Evolutionary conservation across 2,113 vertebrate species (phyloP).

Genomic region (Galemys pyrenaicus): DNA sequence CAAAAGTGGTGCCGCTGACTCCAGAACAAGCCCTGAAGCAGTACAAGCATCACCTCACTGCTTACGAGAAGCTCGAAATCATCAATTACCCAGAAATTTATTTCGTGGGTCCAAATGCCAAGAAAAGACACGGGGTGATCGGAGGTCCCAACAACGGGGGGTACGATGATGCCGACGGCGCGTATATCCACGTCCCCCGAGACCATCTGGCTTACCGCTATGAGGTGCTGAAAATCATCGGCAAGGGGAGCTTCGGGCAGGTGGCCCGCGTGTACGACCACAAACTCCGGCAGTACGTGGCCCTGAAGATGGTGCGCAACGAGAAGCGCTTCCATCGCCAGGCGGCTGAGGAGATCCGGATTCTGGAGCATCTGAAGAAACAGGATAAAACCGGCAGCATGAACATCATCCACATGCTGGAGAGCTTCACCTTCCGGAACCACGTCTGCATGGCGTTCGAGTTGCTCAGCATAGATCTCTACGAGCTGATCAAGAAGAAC

Average conservation of each 20-base stretch:
- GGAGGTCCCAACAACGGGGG: constrained; percentile 95
- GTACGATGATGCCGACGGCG: constrained; percentile 96
- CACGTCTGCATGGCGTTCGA: constrained; percentile 99
- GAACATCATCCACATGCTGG: constrained; percentile 98
- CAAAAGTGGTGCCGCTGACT: constrained; percentile 87
- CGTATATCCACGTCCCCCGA: constrained; percentile 95
- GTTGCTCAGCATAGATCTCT: constrained; percentile 97
- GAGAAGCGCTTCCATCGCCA: constrained; percentile 98
- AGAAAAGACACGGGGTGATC: constrained; percentile 93
- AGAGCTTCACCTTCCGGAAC: constrained; percentile 98
- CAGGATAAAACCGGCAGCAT: constrained; percentile 96
- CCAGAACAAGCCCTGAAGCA: constrained; percentile 95
- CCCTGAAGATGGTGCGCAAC: constrained; percentile 98
- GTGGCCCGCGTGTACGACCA: constrained; percentile 98
- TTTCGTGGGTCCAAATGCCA: constrained; percentile 96
- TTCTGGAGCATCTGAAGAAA: constrained; percentile 96
- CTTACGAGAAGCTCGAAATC: constrained; percentile 95
- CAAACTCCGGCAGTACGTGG: constrained; percentile 95
- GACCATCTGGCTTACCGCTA: constrained; percentile 98
- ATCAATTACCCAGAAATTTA: constrained; percentile 92
- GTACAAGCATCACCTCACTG: constrained; percentile 92
- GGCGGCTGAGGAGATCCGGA: constrained; percentile 97
- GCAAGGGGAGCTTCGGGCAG: constrained; percentile 98
- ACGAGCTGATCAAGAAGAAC: constrained; percentile 99
- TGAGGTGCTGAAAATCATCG: constrained; percentile 98